Evolutionary conservation across 2,888 invertebrate genomes (phyloP).

Genomic region (Lagria hirta): DNA sequence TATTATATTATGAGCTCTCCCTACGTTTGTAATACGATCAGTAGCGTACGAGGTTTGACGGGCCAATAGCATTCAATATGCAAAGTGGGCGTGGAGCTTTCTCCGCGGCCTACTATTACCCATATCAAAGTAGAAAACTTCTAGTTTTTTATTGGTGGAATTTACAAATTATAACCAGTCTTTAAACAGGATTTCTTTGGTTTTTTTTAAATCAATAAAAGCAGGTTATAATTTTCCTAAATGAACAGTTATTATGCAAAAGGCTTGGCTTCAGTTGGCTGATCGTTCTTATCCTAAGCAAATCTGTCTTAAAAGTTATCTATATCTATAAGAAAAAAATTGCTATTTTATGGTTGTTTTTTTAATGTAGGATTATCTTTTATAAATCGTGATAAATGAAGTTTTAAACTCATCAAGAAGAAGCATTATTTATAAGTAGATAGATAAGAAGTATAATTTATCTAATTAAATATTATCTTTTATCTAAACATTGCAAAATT

Average conservation of each 20-base stretch:
- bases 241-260: background rate
- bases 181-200: background rate
- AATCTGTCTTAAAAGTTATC: no score
- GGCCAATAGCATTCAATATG: slow-evolving; percentile 50
- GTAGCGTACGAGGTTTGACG: slow-evolving; percentile 43
- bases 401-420: no score
- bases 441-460: no score
- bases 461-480: no score
- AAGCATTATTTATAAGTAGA: no score
- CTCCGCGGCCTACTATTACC: slow-evolving; percentile 41
- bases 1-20: slow-evolving; percentile 21
- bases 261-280: background rate
- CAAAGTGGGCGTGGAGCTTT: slow-evolving; percentile 52
- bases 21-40: slow-evolving; percentile 24
- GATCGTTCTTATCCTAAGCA: no score
- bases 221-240: background rate
- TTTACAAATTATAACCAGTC: slow-evolving; percentile 19
- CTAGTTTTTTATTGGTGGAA: slow-evolving; percentile 37
- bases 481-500: no score
- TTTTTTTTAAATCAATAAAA: slow-evolving; percentile 1
- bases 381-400: no score
- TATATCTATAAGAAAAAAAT: no score
- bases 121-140: slow-evolving; percentile 37
- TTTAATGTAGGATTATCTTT: no score
- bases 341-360: no score